A percentile compares a stretch with the other conserved stretches of the same genome.
Conservation (phyloP, 1,140 invertebrate genomes). For the Agrilus planipennis region DNA sequence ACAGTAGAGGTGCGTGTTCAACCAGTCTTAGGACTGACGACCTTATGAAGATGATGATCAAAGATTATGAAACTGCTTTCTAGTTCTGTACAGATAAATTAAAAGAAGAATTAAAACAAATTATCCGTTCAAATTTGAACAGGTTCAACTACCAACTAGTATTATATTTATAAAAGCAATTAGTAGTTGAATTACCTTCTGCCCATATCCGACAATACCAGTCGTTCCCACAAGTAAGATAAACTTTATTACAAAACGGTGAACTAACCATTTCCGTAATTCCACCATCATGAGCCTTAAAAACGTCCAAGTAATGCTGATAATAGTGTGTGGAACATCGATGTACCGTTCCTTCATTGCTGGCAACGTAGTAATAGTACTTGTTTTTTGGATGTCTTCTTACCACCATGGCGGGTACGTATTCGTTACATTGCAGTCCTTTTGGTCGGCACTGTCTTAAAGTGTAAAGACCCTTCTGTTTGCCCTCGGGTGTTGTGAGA, state of each 20-base stretch:
- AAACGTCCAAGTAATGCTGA: constrained; percentile 53
- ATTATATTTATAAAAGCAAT: too few relatives aligned
- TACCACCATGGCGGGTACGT: constrained; percentile 48
- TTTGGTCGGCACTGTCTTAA: constrained; percentile 35
- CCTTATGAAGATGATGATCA: too few relatives aligned
- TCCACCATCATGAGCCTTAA: constrained; percentile 65
- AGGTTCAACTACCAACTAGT: too few relatives aligned
- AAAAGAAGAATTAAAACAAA: too few relatives aligned
- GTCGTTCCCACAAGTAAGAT: constrained; percentile 74
- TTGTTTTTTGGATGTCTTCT: constrained; percentile 51
- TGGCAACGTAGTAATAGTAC: constrained; percentile 65
- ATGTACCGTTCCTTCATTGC: constrained; percentile 72
- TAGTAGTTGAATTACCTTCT: too few relatives aligned
- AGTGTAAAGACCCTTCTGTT: constrained; percentile 42
- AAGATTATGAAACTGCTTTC: too few relatives aligned
- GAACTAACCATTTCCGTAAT: constrained; percentile 69
- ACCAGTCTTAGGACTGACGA: too few relatives aligned
- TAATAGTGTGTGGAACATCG: constrained; percentile 35
- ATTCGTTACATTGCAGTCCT: constrained; percentile 41
- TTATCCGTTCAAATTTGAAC: too few relatives aligned
- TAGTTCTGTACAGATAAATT: too few relatives aligned
- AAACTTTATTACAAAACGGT: constrained; percentile 60
- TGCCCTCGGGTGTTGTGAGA: constrained; percentile 47
- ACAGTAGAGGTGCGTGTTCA: too few relatives aligned
- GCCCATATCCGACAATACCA: constrained; percentile 54